Evolutionary conservation across 2,113 vertebrate genomes (phyloP), one percentile per base, ranked within the genome.

Genomic region (Guaruba guarouba): DNA sequence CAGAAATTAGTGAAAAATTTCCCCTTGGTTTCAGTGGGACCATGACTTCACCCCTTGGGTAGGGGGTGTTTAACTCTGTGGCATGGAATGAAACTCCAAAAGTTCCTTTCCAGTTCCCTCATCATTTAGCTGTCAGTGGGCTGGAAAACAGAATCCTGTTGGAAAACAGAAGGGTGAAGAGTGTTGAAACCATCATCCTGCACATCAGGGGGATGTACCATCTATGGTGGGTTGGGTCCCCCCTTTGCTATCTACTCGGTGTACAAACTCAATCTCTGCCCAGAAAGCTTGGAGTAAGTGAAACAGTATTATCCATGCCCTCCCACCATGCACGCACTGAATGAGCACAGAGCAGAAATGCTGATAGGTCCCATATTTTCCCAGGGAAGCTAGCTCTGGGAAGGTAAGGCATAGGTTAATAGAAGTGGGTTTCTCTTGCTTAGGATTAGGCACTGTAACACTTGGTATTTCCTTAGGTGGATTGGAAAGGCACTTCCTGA

Each of bases 301-400:
- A 54, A 79, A 17, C 3, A 44, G 27, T 5, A 17, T 18, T 20
- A 35, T 22, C 41, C 51, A 3, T 0, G 0, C 14, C n/a, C 22
- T 84, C 23, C 35, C 48, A 29, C 9, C 1, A 4, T 3, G 20
- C 27, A 71, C n/a, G 16, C 17, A 23, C 41, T 11, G 31, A 44
- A 54, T 5, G 8, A 75, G 3, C n/a, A 75, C 69, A 39, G 29
- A 37, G 3, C 48, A 51, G 51, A 61, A 41, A 23, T 10, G 28
- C 5, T 67, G 74, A 7, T 1, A 43, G 16, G 23, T 20, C 51
- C 24, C 51, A 59, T 6, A 14, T 1, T 23, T 48, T 13, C 76
- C 46, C 37, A 59, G n/a, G 52, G 46, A 73, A 80, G 27, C 2
- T n/a, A 20, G 18, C 15, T 14, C 16, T 7, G 39, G 52, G 39